phyloP scores from a whole-genome alignment of 2,797 vertebrate species.

The Erpetoichthys calabaricus region DNA sequence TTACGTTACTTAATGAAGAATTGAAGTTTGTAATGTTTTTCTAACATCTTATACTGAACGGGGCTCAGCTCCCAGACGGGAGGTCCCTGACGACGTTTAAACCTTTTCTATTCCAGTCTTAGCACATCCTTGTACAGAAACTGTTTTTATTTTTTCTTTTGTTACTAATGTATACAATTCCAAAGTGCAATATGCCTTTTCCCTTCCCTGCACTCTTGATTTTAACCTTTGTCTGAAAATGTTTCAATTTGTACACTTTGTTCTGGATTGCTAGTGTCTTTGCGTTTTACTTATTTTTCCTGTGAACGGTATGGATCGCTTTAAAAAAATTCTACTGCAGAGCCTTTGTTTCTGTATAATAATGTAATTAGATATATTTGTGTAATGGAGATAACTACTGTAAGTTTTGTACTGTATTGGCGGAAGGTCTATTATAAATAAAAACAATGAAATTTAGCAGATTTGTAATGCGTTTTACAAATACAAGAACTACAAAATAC shows the following conservation, averaged over 20 bases:
- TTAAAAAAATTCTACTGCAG: constrained; percentile 56
- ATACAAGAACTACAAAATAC: too few species aligned
- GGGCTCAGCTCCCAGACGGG: too few species aligned
- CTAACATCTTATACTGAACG: too few species aligned
- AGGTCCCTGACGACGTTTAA: too few species aligned
- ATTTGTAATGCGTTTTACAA: background rate
- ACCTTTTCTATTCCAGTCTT: too few species aligned
- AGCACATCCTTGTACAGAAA: too few species aligned
- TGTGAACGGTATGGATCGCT: constrained; percentile 55
- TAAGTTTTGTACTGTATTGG: constrained; percentile 83
- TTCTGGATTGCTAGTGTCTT: constrained; percentile 29
- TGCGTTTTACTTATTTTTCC: constrained; percentile 19
- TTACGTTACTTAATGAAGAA: too few species aligned
- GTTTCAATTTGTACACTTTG: constrained; percentile 32
- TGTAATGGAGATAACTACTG: constrained; percentile 73
- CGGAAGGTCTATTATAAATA: constrained; percentile 76
- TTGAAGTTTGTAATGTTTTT: too few species aligned
- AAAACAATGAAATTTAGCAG: constrained; percentile 52
- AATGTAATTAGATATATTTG: constrained; percentile 71
- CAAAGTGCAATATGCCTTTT: too few species aligned
- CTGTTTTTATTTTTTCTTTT: too few species aligned
- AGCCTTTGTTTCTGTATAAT: constrained; percentile 73
- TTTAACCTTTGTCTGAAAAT: background rate
- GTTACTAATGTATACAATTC: too few species aligned
- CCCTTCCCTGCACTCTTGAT: too few species aligned